These are phyloP conservation scores for Seladonia tumulorum DNA, from an alignment of 2,888 invertebrate genomes.

Conservation along the genomic window DNA sequence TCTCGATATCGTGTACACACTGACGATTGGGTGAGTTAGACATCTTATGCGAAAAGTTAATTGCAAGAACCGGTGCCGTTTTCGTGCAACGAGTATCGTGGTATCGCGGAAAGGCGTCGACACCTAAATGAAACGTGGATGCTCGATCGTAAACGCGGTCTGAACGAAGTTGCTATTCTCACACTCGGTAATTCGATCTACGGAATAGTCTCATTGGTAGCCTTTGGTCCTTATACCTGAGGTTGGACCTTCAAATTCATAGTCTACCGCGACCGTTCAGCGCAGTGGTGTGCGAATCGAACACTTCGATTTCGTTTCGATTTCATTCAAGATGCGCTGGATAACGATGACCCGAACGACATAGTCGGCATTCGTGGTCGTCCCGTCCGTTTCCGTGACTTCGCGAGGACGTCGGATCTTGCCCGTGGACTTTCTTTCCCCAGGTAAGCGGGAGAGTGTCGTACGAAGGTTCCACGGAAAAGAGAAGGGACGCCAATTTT, in stretches of 20 bases:
- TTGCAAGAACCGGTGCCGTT: no score
- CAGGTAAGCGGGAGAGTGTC: conserved; percentile 28
- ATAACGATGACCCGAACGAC: not conserved
- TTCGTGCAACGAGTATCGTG: no score
- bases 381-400: not conserved
- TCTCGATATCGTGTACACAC: not conserved
- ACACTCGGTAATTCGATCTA: no score
- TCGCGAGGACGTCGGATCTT: not conserved
- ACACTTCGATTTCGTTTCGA: not conserved
- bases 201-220: no score
- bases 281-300: not conserved
- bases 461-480: not conserved
- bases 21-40: not conserved
- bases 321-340: conserved; percentile 60
- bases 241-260: not conserved
- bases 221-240: no score
- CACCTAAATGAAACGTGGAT: not conserved
- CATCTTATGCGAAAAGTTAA: no score
- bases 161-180: no score
- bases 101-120: no score
- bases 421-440: not conserved
- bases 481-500: not conserved
- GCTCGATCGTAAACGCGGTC: no score
- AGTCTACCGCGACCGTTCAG: not conserved
- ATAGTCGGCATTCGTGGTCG: not conserved